phyloP scores from a whole-genome alignment of 2,888 invertebrate genomes.

The Gnatocerus cornutus region DNA sequence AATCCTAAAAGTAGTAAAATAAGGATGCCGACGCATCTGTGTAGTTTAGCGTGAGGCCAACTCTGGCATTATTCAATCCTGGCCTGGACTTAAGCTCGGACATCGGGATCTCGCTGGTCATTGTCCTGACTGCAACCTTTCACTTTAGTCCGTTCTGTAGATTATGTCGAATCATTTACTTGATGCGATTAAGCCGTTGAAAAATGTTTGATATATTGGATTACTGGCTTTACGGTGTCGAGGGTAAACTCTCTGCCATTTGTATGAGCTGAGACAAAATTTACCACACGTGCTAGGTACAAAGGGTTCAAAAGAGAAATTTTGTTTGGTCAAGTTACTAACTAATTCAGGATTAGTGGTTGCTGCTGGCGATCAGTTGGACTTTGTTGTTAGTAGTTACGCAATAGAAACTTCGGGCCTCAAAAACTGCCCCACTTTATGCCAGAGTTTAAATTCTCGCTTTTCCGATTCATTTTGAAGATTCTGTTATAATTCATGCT shows the following conservation, averaged over 20 bases:
- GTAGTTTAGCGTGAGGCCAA: constrained; percentile 43
- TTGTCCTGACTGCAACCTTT: constrained; percentile 50
- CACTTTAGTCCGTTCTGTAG: constrained; percentile 54
- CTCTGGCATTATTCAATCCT: constrained; percentile 48
- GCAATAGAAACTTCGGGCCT: no score
- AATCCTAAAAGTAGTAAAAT: constrained; percentile 32
- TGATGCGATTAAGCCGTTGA: constrained; percentile 70
- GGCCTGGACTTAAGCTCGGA: constrained; percentile 45
- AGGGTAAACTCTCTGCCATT: constrained; percentile 27
- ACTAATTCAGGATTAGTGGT: no score
- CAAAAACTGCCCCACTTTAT: no score
- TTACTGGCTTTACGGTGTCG: constrained; percentile 37
- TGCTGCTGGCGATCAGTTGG: no score
- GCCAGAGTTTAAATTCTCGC: no score
- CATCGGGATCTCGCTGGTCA: constrained; percentile 42
- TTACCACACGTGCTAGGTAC: constrained; percentile 2
- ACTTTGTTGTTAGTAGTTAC: no score
- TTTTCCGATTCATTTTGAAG: no score
- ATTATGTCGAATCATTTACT: constrained; percentile 71
- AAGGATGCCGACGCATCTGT: constrained; percentile 31
- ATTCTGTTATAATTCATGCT: no score
- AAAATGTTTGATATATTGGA: constrained; percentile 66
- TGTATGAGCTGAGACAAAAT: constrained; percentile 23
- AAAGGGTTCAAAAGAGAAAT: no score
- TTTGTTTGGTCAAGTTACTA: no score